Evolutionary conservation across 2,888 invertebrate genomes (phyloP), one percentile per base, ranked within the genome.

Genomic region (Nomada flava): DNA sequence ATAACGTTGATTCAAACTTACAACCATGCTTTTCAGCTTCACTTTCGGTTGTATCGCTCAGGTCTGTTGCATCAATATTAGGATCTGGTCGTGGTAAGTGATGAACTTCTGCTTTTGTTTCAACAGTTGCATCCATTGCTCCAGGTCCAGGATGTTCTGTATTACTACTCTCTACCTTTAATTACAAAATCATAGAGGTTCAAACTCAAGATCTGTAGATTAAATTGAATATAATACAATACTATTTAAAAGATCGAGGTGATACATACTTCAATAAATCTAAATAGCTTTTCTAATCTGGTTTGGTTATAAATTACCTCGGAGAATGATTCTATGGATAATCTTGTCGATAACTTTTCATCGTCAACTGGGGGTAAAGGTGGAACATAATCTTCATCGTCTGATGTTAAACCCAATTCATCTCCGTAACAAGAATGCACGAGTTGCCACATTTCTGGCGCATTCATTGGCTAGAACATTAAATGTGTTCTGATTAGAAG

Each of bases 351-450:
- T 52, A 92, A 71, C 79, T 93, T 93, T 15, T 93, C 93, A n/a
- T 93, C 92, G 11, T 90, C 92, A n/a, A 89, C 86, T 18, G 84
- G 79, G 26, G 91, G 77, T 75, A 90, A 83, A 5, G 91, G 89
- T 15, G 97, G 96, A 84, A 96, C 95, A 92, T 97, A 97, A 90
- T 97, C 97, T 94, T 98, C 98, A 94, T 99, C 98, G 94, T 98
- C 98, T 71, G 97, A 97, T 64, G 98, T 98, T 92, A 99, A 95
- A 62, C 98, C 98, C 88, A 99, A 94, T 94, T 99, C 98, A 91
- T 98, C 97, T 70, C 99, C 99, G 94, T 99, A 99, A 92, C 97
- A 97, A 90, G 97, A 96, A 94, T 98, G 98, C 84, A 99, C 97
- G 96, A 95, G 95, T 87, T 95, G 95, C 96, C 96, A 96, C 92